Base-by-base conservation (phyloP, 2,888 invertebrate species). In the Laothoe populi region DNA sequence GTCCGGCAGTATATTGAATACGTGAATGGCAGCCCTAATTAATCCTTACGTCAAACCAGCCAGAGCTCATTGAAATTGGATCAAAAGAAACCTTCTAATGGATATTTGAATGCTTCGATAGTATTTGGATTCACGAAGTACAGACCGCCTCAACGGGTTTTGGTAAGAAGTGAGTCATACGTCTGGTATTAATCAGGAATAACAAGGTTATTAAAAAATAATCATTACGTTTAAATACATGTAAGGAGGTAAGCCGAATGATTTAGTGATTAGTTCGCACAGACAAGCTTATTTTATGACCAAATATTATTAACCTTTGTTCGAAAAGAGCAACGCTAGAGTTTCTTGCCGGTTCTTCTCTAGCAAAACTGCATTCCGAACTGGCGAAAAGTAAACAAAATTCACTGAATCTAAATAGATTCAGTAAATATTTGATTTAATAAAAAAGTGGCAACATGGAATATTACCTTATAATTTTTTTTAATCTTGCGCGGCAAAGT, bases 81-180 rank as follows among this genome's bases (percentile, higher is more conserved):
- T 90, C 86, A 87, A 90, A 92, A 90, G 87, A 89, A 87, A 84
- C 82, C 84, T 83, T 73, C 79, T 90, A 90, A 91, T 91, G 90
- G 82, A 83, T 86, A 90, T 90, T 89, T 90, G 89, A 91, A 90
- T 87, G 75, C 84, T 70, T 70, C 74, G 68, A 82, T 81, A 82
- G 81, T 82, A 81, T 82, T 82, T 83, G 79, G 81, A 80, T 83
- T 78, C 70, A 68, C 66, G 42, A 13, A 38, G 38, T 38, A 38
- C 13, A 13, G 49, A 73, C 68, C 59, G 66, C 64, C 71, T 70
- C 63, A 68, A 70, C 69, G 68, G 62, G 70, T 65, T n/a, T 70
- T 74, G 70, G 49, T 21, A 35, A 46, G 40, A 40, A 42, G 53
- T 42, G 42, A 61, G 26, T 53, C 49, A 49, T 48, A 60, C 42